Evolutionary conservation across 2,888 invertebrate species (phyloP).

Genomic region (Lasioglossum figueresi): DNA sequence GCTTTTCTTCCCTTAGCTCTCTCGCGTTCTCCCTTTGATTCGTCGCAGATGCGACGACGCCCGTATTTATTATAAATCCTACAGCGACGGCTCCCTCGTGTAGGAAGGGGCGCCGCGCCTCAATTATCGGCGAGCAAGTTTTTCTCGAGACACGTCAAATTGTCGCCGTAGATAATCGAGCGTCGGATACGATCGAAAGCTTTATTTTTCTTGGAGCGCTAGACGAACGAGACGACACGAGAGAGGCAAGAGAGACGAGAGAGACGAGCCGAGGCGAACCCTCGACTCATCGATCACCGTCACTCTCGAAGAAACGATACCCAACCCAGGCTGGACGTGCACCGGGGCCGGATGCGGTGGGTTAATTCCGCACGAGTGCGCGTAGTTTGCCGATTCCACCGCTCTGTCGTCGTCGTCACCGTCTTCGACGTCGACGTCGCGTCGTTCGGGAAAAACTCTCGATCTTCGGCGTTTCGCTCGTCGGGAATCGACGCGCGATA

Average conservation of each 20-base stretch:
- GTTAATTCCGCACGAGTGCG: constrained; percentile 64
- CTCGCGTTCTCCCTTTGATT: constrained; percentile 12
- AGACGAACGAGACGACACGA: not conserved
- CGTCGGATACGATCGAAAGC: constrained; percentile 56
- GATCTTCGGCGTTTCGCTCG: not conserved
- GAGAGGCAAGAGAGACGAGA: not conserved
- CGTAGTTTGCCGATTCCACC: constrained; percentile 13
- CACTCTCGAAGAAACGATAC: constrained; percentile 65
- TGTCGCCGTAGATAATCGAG: constrained; percentile 68
- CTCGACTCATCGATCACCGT: constrained; percentile 68
- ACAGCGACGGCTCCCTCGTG: not conserved
- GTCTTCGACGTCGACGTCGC: not conserved
- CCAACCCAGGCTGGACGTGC: constrained; percentile 29
- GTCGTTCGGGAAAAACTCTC: constrained; percentile 30
- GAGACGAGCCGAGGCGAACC: constrained; percentile 20
- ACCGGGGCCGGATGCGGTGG: constrained; percentile 31
- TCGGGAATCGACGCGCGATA: not conserved
- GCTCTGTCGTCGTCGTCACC: not conserved
- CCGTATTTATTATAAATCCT: constrained; percentile 38
- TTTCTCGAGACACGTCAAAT: constrained; percentile 67
- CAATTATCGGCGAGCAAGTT: constrained; percentile 58
- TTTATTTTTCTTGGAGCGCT: constrained; percentile 41
- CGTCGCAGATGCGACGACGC: not conserved
- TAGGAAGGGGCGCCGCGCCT: constrained; percentile 18
- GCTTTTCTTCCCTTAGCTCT: not conserved